Evolutionary conservation across 1,140 invertebrate species (phyloP), one percentile per base, ranked within the genome.

Genomic region (Monomorium pharaonis): DNA sequence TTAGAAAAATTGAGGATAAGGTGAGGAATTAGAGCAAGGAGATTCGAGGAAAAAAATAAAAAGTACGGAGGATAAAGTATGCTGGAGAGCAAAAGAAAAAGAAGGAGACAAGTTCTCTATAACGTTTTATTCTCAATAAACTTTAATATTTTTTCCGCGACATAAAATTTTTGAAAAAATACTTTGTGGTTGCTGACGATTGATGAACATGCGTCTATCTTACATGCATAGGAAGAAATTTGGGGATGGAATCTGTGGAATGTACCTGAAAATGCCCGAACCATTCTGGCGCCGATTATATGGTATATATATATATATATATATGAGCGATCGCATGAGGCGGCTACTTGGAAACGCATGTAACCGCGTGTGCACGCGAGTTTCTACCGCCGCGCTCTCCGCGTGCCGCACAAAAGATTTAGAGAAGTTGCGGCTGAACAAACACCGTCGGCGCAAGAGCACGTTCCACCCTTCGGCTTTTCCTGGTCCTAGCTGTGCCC

Each of bases 361-460:
- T 91, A 89, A 84, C 87, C 85, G 75, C 84, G 78, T 76, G 76
- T 84, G 86, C 77, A 87, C 84, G 87, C 67, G 85, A 90, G 80
- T 81, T n/a, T n/a, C 76, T 78, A 76, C 80, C 70, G 84, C 87
- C 86, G 83, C 90, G 88, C 87, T 91, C 85, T 60, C 42, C 72
- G 69, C 81, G 85, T 80, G 84, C 76, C 62, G 75, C 80, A 93
- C 92, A 92, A 93, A 92, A 93, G 92, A 93, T 93, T 92, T 92
- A 92, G 92, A 93, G 92, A 93, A 92, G 92, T 92, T 92, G 90
- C 92, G 92, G 92, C 92, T 93, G 92, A 93, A 93, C 88, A 93
- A 93, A 93, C 92, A 93, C 74, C 86, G 88, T 27, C 83, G 78
- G 78, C 86, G 63, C 80, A 88, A 89, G 89, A 89, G 89, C 89